Conservation (phyloP, 2,113 vertebrate species). For the Coracopsis vasa region DNA sequence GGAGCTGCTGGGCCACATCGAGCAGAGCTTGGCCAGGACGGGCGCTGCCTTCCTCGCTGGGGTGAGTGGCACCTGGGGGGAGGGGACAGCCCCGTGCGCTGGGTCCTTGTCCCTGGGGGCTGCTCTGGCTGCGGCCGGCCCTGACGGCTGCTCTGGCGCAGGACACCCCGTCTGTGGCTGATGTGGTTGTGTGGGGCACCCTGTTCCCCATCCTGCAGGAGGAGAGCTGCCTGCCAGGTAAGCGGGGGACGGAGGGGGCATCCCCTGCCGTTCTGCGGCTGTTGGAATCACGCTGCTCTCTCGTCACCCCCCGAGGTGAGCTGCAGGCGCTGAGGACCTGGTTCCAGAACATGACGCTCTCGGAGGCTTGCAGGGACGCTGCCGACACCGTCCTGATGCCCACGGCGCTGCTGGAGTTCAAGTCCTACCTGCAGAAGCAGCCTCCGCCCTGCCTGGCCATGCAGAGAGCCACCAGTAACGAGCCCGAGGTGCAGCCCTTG, state of each 20-base stretch:
- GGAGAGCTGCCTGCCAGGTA: conserved; percentile 63
- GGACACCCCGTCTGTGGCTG: conserved; percentile 82
- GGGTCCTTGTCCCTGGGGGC: no score
- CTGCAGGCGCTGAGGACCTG: conserved; percentile 73
- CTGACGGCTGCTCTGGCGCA: neutral
- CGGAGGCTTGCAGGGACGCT: conserved; percentile 76
- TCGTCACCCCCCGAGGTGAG: conserved; percentile 69
- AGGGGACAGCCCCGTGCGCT: no score
- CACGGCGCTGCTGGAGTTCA: conserved; percentile 74
- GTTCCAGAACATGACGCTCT: conserved; percentile 80
- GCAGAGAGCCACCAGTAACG: conserved; percentile 69
- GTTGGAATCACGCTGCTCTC: neutral
- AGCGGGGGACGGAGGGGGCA: neutral
- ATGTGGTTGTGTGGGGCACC: conserved; percentile 87
- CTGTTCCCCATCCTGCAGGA: conserved; percentile 82
- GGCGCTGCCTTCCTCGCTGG: conserved; percentile 76
- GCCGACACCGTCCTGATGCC: conserved; percentile 75
- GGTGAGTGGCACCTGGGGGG: conserved; percentile 61
- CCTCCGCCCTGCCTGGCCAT: conserved; percentile 61
- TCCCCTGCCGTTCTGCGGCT: neutral
- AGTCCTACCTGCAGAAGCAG: conserved; percentile 83
- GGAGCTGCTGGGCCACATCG: conserved; percentile 74
- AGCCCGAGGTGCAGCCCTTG: conserved; percentile 74
- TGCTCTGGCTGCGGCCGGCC: neutral
- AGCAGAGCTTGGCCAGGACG: conserved; percentile 76